Base-by-base conservation (phyloP, 1,140 invertebrate genomes). In the Dolichoris vasculosae region DNA sequence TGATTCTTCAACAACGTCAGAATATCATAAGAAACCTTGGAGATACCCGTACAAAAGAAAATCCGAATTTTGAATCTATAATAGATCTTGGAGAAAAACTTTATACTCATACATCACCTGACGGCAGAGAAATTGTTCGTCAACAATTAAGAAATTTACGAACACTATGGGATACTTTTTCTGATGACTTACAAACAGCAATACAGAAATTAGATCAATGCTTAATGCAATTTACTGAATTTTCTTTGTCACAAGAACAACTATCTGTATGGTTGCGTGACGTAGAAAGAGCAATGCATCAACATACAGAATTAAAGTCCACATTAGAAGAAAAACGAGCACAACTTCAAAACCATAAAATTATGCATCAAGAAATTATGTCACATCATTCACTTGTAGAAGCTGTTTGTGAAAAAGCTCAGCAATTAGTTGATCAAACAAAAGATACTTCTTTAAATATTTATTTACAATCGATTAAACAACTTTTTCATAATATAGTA, bases 301-400 rank as follows among this genome's bases (percentile, higher is more conserved):
- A 97, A 87, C 97, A 98, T 89, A 98, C 97, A 0, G 97, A 99
- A 92, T 93, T 97, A 1, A 98, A 98, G 92, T 96, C 96, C 0
- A 97, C 97, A 0, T 92, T 99, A 35, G 98, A 98, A 93, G 98
- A 99, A 90, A 99, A 99, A 93, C 96, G 97, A 87, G 98, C 97
- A 0, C 98, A 99, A 91, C 91, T 99, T 26, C 98, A 99, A 91
- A 98, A 98, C 90, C 98, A 99, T 90, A 97, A 97, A 92, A 96
- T 99, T 55, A 96, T 98, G 92, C 97, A 99, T 90, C 98, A 99
- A 92, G 98, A 99, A 93, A 98, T 99, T 75, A 96, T 97, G 93
- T 97, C 97, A 0, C 97, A 99, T 94, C 97, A 98, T 91, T 95
- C 96, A 77, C 92, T 99, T 0, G 96, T 99, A 0, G 97, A 98